Percentiles rank a stretch among this genome's conserved stretches.
These are phyloP conservation scores for Hirtodrosophila confusa DNA, from an alignment of 2,888 invertebrate species.

Conservation along the genomic window DNA sequence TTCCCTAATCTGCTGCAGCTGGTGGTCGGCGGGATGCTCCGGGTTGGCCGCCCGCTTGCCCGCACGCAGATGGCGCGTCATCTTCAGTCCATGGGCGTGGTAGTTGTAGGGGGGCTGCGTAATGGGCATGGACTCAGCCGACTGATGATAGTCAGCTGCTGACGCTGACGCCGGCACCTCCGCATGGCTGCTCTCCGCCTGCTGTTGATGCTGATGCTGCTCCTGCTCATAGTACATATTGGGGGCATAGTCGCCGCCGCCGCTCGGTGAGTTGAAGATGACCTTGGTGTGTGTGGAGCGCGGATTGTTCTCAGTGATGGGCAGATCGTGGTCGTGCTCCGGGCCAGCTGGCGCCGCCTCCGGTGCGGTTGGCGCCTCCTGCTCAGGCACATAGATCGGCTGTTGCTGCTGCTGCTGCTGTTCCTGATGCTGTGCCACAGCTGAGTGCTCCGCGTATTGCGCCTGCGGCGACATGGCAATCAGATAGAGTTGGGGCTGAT, in stretches of 20 bases:
- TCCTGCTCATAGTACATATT: conserved; percentile 62
- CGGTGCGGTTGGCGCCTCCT: conserved; percentile 48
- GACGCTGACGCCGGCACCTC: conserved; percentile 16
- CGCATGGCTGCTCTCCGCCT: conserved; percentile 34
- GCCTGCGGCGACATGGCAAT: conserved; percentile 75
- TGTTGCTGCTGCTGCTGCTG: conserved; percentile 44
- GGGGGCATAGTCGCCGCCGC: conserved; percentile 64
- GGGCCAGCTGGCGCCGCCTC: conserved; percentile 34
- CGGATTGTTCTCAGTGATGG: conserved; percentile 83
- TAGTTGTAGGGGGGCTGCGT: conserved; percentile 82
- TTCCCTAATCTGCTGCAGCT: conserved; percentile 66
- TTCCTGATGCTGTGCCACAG: conserved; percentile 32
- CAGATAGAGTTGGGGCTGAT: conserved; percentile 79
- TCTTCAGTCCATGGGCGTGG: conserved; percentile 77
- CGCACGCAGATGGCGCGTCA: conserved; percentile 40
- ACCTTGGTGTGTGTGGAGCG: conserved; percentile 83
- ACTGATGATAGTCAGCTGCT: conserved; percentile 31
- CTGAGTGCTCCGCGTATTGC: conserved; percentile 41
- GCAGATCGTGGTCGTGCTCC: conserved; percentile 51
- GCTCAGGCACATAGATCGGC: conserved; percentile 73
- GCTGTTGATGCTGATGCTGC: conserved; percentile 44
- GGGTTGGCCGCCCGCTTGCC: conserved; percentile 54
- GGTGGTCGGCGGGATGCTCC: conserved; percentile 47
- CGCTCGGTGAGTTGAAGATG: conserved; percentile 70
- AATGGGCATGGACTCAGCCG: conserved; percentile 55